phyloP scores from a whole-genome alignment of 2,797 vertebrate species.

The Odontamblyopus lacepedii region DNA sequence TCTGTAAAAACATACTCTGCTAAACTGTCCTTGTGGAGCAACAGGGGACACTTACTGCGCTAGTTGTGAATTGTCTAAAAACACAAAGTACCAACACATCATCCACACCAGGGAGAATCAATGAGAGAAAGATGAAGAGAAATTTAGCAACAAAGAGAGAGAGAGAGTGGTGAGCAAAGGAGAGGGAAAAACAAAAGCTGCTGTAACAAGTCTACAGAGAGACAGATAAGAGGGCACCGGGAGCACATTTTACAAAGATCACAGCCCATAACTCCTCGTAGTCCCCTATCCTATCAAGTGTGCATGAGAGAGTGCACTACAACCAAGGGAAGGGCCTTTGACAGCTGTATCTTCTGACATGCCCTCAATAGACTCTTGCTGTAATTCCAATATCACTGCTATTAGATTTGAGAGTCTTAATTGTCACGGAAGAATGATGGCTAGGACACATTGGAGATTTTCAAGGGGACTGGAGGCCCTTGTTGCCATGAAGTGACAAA shows the following conservation, averaged over 20 bases:
- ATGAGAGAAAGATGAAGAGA: conserved; percentile 73
- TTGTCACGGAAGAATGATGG: conserved; percentile 82
- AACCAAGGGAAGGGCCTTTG: conserved; percentile 57
- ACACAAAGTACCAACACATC: conserved; percentile 58
- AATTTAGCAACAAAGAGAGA: conserved; percentile 70
- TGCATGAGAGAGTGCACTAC: conserved; percentile 33
- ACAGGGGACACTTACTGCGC: conserved; percentile 56
- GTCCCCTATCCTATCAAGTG: conserved; percentile 56
- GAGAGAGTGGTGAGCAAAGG: conserved; percentile 47
- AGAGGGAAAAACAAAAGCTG: conserved; percentile 75
- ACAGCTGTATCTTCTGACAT: conserved; percentile 70
- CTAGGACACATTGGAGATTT: conserved; percentile 56
- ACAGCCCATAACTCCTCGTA: conserved; percentile 68
- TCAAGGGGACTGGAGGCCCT: conserved; percentile 46
- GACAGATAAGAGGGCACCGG: conserved; percentile 72
- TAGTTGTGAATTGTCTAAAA: conserved; percentile 44
- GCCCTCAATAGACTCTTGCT: conserved; percentile 69
- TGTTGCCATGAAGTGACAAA: conserved; percentile 66
- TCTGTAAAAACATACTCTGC: conserved; percentile 46
- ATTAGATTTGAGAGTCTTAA: conserved; percentile 84
- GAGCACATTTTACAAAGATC: conserved; percentile 72
- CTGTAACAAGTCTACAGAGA: conserved; percentile 76
- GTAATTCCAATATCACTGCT: conserved; percentile 79
- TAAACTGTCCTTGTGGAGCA: conserved; percentile 58
- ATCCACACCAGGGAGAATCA: conserved; percentile 73